Conservation (phyloP, 2,888 invertebrate species). For the Drosophila merina region DNA sequence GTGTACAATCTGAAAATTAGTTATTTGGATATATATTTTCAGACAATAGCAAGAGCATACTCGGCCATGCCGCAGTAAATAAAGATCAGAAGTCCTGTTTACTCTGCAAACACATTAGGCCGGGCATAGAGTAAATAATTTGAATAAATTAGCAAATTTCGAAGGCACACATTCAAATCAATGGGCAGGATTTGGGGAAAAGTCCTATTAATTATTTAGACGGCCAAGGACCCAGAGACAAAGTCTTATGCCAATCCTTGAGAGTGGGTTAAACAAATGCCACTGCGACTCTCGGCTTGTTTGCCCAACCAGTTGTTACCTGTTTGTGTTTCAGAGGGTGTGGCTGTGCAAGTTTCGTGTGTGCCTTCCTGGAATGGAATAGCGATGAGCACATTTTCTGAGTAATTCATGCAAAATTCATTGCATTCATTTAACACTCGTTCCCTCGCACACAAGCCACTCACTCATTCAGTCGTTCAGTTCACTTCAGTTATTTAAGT, state of each 20-base stretch:
- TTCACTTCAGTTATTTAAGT: conserved; percentile 41
- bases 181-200: conserved; percentile 15
- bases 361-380: conserved; percentile 35
- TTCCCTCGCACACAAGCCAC: conserved; percentile 30
- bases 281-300: conserved; percentile 44
- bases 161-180: conserved; percentile 26
- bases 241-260: conserved; percentile 27
- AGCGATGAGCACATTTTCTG: conserved; percentile 59
- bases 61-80: conserved; percentile 35
- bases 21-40: conserved; percentile 7
- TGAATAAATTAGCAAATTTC: conserved; percentile 53
- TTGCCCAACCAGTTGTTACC: conserved; percentile 59
- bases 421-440: conserved; percentile 78
- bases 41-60: conserved; percentile 52
- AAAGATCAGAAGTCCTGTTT: conserved; percentile 51
- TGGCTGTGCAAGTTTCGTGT: conserved; percentile 17
- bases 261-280: conserved; percentile 41
- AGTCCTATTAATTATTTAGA: conserved; percentile 66
- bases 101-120: conserved; percentile 53
- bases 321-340: conserved; percentile 43
- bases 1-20: conserved; percentile 33
- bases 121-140: conserved; percentile 63
- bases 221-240: conserved; percentile 39
- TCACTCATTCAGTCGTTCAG: conserved; percentile 29
- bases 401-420: conserved; percentile 78